Percentiles rank a stretch among this genome's conserved stretches.
Conservation (phyloP, 2,888 invertebrate genomes). For the Melanargia galathea region DNA sequence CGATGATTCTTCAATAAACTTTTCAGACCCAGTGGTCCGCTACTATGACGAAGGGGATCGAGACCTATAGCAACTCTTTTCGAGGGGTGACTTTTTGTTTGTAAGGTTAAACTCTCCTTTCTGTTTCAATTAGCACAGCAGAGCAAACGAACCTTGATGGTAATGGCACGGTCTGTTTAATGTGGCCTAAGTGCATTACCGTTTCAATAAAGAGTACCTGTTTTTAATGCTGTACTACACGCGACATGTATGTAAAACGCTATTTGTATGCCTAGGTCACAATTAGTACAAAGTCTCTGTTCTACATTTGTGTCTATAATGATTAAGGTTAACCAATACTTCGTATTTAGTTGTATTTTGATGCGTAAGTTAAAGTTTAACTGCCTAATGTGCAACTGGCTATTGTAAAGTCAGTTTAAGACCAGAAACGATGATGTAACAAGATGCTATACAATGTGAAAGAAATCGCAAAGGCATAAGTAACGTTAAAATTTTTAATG, state of each 20-base stretch:
- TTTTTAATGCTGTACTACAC: conserved; percentile 7
- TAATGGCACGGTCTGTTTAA: conserved; percentile 23
- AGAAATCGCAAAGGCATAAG: too few relatives aligned
- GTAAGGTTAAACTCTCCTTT: conserved; percentile 28
- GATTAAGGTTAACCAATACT: too few relatives aligned
- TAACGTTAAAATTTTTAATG: background rate
- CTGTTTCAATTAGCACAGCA: conserved; percentile 40
- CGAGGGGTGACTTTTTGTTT: background rate
- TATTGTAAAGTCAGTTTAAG: too few relatives aligned
- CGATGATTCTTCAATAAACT: background rate
- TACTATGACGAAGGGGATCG: background rate
- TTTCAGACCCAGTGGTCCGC: background rate
- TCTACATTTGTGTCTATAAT: too few relatives aligned
- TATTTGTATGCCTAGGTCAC: background rate
- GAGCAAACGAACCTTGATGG: conserved; percentile 24
- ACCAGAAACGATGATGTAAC: too few relatives aligned
- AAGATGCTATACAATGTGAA: too few relatives aligned
- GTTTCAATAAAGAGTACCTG: background rate
- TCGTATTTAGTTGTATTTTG: too few relatives aligned
- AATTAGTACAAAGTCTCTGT: background rate
- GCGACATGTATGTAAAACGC: conserved; percentile 5
- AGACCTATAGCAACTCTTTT: background rate
- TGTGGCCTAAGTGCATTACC: conserved; percentile 15
- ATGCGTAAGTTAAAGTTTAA: too few relatives aligned
- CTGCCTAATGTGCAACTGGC: too few relatives aligned